Evolutionary conservation across 2,888 invertebrate species (phyloP).

Genomic region (Dysmachus trigonus): DNA sequence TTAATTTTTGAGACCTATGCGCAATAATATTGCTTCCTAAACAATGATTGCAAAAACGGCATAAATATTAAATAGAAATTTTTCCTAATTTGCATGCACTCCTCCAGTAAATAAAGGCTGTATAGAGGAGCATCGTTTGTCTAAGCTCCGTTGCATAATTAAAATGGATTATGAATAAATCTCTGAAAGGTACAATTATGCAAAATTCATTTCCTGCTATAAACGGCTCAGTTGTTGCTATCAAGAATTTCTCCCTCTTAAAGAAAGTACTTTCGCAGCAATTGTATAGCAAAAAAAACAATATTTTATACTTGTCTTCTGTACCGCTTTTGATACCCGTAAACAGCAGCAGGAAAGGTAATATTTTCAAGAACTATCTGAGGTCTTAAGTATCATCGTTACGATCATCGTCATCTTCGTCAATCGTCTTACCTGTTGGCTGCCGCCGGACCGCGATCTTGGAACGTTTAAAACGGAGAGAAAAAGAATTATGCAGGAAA

Average conservation of each 20-base stretch:
- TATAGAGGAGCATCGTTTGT: neutral
- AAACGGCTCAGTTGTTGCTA: neutral
- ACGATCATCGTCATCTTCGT: neutral
- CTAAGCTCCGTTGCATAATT: conserved; percentile 19
- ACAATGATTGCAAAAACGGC: neutral
- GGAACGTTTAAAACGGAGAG: neutral
- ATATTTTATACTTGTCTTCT: neutral
- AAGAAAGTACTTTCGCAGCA: conserved; percentile 37
- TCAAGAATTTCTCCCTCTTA: neutral
- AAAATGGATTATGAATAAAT: conserved; percentile 14
- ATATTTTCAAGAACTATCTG: conserved; percentile 2
- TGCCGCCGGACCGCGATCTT: neutral
- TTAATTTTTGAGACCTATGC: neutral
- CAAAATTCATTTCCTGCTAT: conserved; percentile 28
- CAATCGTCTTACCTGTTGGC: conserved; percentile 2
- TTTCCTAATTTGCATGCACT: neutral
- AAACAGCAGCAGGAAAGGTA: neutral
- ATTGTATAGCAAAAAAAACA: neutral
- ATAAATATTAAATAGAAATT: neutral
- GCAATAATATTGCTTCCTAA: neutral
- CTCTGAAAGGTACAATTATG: conserved; percentile 17
- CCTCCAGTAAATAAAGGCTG: neutral
- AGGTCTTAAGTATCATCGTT: neutral
- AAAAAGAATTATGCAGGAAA: neutral
- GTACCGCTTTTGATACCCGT: neutral